phyloP scores from a whole-genome alignment of 2,113 vertebrate species.

The Scalopus aquaticus region DNA sequence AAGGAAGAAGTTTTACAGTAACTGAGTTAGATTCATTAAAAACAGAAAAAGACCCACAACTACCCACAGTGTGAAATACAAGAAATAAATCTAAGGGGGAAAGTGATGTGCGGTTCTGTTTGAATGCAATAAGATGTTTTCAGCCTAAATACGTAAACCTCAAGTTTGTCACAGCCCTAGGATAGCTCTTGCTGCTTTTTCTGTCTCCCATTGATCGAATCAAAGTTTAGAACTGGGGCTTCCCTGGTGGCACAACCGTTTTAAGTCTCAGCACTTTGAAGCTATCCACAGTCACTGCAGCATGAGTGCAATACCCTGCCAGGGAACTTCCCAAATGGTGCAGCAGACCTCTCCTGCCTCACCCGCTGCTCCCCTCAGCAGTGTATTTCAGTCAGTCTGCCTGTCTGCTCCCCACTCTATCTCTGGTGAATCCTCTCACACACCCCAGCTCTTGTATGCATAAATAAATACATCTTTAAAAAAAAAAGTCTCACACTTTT shows the following conservation, averaged over 20 bases:
- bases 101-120: neutral
- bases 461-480: too few species aligned
- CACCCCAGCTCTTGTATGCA: too few species aligned
- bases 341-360: too few species aligned
- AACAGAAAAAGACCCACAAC: neutral
- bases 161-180: neutral
- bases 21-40: neutral
- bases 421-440: too few species aligned
- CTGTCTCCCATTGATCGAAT: neutral
- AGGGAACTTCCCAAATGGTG: too few species aligned
- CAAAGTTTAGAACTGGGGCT: neutral
- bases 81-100: neutral
- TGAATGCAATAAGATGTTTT: neutral
- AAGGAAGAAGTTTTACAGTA: neutral
- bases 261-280: too few species aligned
- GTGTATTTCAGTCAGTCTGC: too few species aligned
- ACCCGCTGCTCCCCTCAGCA: too few species aligned
- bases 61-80: neutral
- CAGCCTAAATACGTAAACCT: neutral
- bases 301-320: too few species aligned
- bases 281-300: too few species aligned
- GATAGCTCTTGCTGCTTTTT: neutral
- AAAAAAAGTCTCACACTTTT: neutral
- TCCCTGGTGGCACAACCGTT: too few species aligned
- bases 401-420: too few species aligned